Evolutionary conservation across 2,113 vertebrate genomes (phyloP), one percentile per base, ranked within the genome.

Genomic region (Labrus mixtus): DNA sequence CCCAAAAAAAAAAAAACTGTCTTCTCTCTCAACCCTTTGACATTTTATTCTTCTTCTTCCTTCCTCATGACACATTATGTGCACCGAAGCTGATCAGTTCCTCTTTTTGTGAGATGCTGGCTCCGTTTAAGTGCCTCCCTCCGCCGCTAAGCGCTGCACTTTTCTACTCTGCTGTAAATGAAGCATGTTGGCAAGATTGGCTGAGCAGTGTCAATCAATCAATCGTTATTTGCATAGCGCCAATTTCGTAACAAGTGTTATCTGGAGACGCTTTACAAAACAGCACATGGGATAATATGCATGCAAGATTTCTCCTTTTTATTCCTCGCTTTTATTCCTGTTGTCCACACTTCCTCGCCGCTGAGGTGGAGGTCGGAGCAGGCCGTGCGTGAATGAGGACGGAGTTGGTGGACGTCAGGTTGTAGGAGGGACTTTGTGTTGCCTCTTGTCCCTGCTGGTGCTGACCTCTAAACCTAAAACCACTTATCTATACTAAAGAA

Each of bases 51-150:
- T 46, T 46, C 68, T 80, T 72, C 45, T 48, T 19, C 43, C 43
- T 15, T 45, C 43, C 75, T 71, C 33, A 6, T 69, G 71, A 82
- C 65, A 78, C 69, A 53, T 73, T 73, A 46, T 72, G 79, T 62
- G 73, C 76, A 41, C 76, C 67, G 81, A 68, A 78, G 82, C 82
- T 63, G 83, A 90, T 81, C 82, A 64, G 62, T 70, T 76, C 51
- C 45, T 63, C 41, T 72, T 72, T 16, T 79, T 45, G 59, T 64
- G 80, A 68, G 67, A 76, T 43, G 67, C 72, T 33, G 48, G 73
- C 79, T 76, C 74, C 51, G 56, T 82, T 74, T 73, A 81, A 81
- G 79, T 37, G 73, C 82, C 71, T 73, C 39, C 73, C 58, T 65
- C 67, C 61, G 72, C 76, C 76, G 79, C 76, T 67, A 60, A 78